These are phyloP conservation scores for Enteromius radiatus DNA, from an alignment of 2,797 vertebrate genomes.

Conservation along the genomic window DNA sequence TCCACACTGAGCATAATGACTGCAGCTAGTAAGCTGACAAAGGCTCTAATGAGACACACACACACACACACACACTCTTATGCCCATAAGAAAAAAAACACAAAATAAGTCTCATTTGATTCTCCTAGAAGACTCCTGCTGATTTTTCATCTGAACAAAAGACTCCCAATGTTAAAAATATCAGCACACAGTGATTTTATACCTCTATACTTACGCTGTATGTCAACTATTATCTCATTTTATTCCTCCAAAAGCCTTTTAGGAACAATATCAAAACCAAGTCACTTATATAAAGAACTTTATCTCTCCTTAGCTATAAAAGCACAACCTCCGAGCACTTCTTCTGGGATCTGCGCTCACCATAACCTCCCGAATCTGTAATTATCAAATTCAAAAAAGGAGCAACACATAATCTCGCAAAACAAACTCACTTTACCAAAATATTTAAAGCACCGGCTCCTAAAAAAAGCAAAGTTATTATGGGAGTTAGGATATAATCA, in stretches of 20 bases:
- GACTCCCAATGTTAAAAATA: neutral
- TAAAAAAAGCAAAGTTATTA: conserved; percentile 19
- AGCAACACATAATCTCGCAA: conserved; percentile 16
- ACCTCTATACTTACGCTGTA: neutral
- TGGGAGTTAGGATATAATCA: conserved; percentile 14
- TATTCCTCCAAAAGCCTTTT: neutral
- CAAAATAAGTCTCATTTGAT: neutral
- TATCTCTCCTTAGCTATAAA: conserved; percentile 8
- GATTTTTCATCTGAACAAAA: neutral
- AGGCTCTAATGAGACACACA: conserved; percentile 33
- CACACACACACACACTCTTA: conserved; percentile 10
- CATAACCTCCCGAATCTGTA: conserved; percentile 6
- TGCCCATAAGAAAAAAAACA: neutral
- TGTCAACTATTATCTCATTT: neutral
- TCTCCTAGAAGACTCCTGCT: neutral
- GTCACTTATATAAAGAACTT: neutral
- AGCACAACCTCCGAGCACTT: neutral
- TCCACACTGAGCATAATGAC: conserved; percentile 24
- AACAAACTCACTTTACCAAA: conserved; percentile 1
- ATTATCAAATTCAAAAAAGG: conserved; percentile 32
- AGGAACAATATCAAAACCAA: neutral
- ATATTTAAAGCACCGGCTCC: conserved; percentile 9
- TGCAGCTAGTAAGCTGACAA: conserved; percentile 28
- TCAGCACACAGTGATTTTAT: neutral
- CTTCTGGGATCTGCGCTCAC: conserved; percentile 18